Percentiles rank a stretch among this genome's conserved stretches.
Evolutionary conservation across 1,140 invertebrate genomes (phyloP).

Genomic region (Conopomorpha cramerella): DNA sequence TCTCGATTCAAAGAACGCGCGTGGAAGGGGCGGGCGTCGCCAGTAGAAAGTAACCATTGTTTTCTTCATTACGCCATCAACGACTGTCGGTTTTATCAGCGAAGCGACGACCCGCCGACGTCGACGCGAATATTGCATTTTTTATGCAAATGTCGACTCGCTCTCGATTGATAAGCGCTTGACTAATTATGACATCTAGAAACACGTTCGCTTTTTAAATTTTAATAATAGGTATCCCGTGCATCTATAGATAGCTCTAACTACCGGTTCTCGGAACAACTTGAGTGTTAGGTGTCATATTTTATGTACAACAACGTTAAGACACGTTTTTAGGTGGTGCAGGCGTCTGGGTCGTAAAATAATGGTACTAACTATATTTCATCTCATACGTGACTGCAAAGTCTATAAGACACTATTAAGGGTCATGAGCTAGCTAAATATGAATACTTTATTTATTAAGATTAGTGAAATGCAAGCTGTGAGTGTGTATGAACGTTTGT

Average conservation of each 20-base stretch:
- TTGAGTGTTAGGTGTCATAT: background rate
- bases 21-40: conserved; percentile 22
- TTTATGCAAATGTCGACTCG: conserved; percentile 34
- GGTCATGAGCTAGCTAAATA: no score
- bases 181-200: background rate
- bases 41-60: conserved; percentile 49
- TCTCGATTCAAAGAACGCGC: conserved; percentile 23
- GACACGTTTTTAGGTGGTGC: background rate
- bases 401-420: no score
- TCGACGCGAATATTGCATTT: conserved; percentile 43
- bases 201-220: background rate
- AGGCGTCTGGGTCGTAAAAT: background rate
- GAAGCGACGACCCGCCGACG: no score
- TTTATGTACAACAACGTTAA: no score
- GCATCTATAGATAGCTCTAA: no score
- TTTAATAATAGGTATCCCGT: no score
- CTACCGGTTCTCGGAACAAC: no score
- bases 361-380: no score
- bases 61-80: conserved; percentile 54
- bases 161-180: conserved; percentile 1
- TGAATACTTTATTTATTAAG: no score
- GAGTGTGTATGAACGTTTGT: no score
- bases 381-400: no score
- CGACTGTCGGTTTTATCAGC: conserved; percentile 33
- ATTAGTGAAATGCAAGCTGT: no score